Evolutionary conservation across 2,113 vertebrate species (phyloP), one percentile per base, ranked within the genome.

Genomic region (Hipposideros armiger): DNA sequence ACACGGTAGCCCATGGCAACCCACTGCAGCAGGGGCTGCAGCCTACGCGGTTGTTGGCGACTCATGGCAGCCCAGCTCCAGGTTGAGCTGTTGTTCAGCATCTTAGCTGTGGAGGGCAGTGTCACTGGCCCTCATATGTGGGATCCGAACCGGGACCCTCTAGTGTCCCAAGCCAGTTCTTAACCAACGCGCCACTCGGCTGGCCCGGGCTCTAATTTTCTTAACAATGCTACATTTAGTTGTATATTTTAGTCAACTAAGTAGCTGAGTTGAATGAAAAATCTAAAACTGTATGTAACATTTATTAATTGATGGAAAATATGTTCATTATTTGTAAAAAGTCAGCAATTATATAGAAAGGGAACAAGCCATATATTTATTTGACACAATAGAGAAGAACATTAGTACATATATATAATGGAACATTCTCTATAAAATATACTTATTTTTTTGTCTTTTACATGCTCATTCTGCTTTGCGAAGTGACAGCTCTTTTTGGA

Each of bases 341-440:
- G 58, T 89, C 58, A 92, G 11, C 50, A 90, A 30, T 87, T 96
- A 82, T 15, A 26, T 92, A 92, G 84, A 87, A 90, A 88, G 96
- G 94, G 82, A 97, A 76, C 69, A 96, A 97, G 94, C 95, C 96
- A 98, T 96, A 90, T 45, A 56, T 40, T 90, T 94, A 73, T 45
- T 70, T 93, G 77, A 95, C 58, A 92, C 80, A 93, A 28, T 94
- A 76, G 90, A 87, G 89, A 87, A 76, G 52, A 90, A 64, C 54
- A 62, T 93, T 56, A 81, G 24, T 91, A 72, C 50, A 11, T 67
- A 96, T 47, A 0, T 84, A 52, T 52, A 82, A 95, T 56, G 89
- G 62, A 92, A 64, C 42, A 88, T 89, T 93, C 66, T 95, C n/a
- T 82, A 89, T 81, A 91, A 76, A 92, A 81, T 82, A 84, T 80